Evolutionary conservation across 2,888 invertebrate species (phyloP).

Genomic region (Ligdia adustata): DNA sequence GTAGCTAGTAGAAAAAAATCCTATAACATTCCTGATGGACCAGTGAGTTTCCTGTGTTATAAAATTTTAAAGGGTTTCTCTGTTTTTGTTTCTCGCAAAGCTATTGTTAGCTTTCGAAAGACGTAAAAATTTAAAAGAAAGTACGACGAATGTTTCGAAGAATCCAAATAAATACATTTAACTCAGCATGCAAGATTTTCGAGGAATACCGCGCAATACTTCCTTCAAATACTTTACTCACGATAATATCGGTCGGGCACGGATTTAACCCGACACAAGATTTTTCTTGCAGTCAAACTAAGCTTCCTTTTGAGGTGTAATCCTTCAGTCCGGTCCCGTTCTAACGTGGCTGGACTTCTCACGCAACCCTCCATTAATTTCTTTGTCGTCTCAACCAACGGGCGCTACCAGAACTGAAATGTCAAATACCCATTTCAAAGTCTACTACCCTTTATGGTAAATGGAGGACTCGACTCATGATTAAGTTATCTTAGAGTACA

Average conservation of each 20-base stretch:
- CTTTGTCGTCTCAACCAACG: conserved; percentile 25
- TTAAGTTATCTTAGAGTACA: conserved; percentile 32
- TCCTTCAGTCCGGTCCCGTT: conserved; percentile 17
- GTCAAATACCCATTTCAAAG: conserved; percentile 37
- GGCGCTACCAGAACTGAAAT: conserved; percentile 29
- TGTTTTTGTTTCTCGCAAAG: too few species aligned
- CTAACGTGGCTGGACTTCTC: conserved; percentile 16
- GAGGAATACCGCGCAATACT: conserved; percentile 8
- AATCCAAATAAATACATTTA: not conserved
- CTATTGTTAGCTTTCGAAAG: too few species aligned
- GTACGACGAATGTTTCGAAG: too few species aligned
- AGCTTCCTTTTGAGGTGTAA: conserved; percentile 22
- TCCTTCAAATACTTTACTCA: conserved; percentile 8
- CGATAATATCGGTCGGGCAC: conserved; percentile 16
- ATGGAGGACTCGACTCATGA: conserved; percentile 32
- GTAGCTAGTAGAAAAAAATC: too few species aligned
- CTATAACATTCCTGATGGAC: too few species aligned
- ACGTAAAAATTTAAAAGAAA: too few species aligned
- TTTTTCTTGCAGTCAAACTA: conserved; percentile 24
- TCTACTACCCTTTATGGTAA: conserved; percentile 28
- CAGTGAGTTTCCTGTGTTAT: too few species aligned
- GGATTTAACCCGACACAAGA: conserved; percentile 19
- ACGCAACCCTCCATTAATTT: conserved; percentile 30
- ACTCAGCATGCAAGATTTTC: not conserved
- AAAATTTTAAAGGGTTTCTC: too few species aligned